Percentiles rank a stretch among this genome's conserved stretches.
Evolutionary conservation across 2,797 vertebrate species (phyloP).

Genomic region (Antrozous pallidus): DNA sequence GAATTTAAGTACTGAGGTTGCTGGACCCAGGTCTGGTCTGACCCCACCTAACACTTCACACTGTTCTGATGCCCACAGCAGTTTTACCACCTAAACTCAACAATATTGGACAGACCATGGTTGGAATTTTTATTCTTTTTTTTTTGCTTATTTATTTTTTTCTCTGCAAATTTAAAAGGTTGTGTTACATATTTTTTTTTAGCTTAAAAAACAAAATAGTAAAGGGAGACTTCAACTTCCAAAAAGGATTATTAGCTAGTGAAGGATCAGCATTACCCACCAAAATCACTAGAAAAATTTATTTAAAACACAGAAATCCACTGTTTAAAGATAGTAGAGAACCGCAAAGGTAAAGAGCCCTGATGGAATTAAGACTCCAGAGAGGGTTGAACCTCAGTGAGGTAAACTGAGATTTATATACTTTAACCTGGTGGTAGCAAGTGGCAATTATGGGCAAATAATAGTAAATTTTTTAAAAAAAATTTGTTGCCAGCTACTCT

Average conservation of each 20-base stretch:
- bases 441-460: not conserved
- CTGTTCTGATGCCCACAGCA: not conserved
- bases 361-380: not conserved
- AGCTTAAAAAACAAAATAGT: not conserved
- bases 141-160: not conserved
- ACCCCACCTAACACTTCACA: not conserved
- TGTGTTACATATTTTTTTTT: not conserved
- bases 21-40: not conserved
- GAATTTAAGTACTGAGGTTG: not conserved
- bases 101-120: not conserved
- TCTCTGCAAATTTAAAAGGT: not conserved
- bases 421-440: not conserved
- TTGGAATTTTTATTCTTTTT: not conserved
- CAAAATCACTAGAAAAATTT: not conserved
- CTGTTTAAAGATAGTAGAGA: not conserved
- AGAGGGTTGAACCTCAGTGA: not conserved
- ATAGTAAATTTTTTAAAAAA: not conserved
- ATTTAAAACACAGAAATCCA: not conserved
- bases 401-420: not conserved
- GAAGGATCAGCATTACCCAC: not conserved
- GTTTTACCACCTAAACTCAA: not conserved
- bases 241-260: not conserved
- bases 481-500: not conserved
- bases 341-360: not conserved
- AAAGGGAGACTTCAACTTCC: not conserved